Percentiles rank a stretch among this genome's conserved stretches.
Conservation (phyloP, 2,113 vertebrate species). For the Miniopterus natalensis region DNA sequence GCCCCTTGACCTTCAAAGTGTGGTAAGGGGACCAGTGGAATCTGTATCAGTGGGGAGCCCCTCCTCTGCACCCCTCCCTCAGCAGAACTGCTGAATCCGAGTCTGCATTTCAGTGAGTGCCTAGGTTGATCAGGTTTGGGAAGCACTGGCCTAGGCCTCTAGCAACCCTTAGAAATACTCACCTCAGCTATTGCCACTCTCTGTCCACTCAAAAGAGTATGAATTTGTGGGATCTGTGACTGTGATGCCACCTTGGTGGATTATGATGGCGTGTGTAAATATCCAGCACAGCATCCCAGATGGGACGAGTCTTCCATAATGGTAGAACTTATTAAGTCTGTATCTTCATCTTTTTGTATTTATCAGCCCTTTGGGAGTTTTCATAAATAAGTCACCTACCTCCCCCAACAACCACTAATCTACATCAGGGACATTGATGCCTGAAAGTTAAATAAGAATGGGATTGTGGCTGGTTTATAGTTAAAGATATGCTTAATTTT, state of each 20-base stretch:
- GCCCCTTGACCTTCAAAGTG: not conserved
- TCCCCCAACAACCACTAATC: not conserved
- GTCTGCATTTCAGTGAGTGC: not conserved
- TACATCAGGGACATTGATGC: not conserved
- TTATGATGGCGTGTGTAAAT: not conserved
- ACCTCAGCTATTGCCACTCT: not conserved
- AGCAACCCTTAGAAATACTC: not conserved
- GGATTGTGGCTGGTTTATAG: constrained; percentile 67
- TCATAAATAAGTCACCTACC: not conserved
- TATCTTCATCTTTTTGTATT: not conserved
- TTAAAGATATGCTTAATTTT: constrained; percentile 80
- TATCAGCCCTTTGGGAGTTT: not conserved
- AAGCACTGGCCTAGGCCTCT: not conserved
- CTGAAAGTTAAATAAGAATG: constrained; percentile 78
- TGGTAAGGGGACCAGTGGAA: not conserved
- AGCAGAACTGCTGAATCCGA: not conserved
- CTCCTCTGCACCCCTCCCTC: not conserved
- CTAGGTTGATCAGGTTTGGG: not conserved
- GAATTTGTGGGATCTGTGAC: not conserved
- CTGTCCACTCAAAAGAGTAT: not conserved
- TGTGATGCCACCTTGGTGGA: not conserved
- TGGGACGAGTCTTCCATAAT: not conserved
- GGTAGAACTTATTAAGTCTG: not conserved
- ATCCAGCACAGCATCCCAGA: not conserved
- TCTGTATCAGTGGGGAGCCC: not conserved